Evolutionary conservation across 2,888 invertebrate species (phyloP).

Genomic region (Leptinotarsa juncta): DNA sequence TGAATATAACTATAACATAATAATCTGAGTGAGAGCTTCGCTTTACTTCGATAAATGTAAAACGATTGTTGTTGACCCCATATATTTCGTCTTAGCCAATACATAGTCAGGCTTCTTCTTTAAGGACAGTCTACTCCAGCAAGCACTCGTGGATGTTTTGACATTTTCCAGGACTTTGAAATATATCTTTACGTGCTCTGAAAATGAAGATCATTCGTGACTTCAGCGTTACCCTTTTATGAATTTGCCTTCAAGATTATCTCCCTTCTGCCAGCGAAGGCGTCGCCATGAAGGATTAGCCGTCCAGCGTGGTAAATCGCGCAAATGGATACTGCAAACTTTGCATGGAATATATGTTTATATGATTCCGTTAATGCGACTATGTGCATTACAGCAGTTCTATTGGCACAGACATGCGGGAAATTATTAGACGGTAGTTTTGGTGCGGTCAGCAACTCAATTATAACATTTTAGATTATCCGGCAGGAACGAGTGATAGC

Average conservation of each 20-base stretch:
- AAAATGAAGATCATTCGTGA: neutral
- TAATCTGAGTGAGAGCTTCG: too few species aligned
- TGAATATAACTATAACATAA: too few species aligned
- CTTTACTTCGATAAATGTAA: too few species aligned
- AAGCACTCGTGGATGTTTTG: too few species aligned
- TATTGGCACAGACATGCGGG: slow-evolving; percentile 8
- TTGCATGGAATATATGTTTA: slow-evolving; percentile 30
- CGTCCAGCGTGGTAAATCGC: slow-evolving; percentile 36
- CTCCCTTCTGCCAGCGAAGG: neutral
- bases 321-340: slow-evolving; percentile 39
- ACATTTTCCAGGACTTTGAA: too few species aligned
- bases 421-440: neutral
- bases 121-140: too few species aligned
- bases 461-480: too few species aligned
- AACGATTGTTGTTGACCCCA: too few species aligned
- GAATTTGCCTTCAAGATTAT: neutral
- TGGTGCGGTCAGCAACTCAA: neutral
- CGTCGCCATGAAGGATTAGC: slow-evolving; percentile 31
- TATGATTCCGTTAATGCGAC: slow-evolving; percentile 26
- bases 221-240: neutral
- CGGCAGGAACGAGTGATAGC: too few species aligned
- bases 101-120: too few species aligned
- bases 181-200: neutral
- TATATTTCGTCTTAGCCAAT: too few species aligned
- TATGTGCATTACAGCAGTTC: slow-evolving; percentile 2